Base-by-base conservation (phyloP, 2,888 invertebrate species). In the Sphaeridia pumilis region DNA sequence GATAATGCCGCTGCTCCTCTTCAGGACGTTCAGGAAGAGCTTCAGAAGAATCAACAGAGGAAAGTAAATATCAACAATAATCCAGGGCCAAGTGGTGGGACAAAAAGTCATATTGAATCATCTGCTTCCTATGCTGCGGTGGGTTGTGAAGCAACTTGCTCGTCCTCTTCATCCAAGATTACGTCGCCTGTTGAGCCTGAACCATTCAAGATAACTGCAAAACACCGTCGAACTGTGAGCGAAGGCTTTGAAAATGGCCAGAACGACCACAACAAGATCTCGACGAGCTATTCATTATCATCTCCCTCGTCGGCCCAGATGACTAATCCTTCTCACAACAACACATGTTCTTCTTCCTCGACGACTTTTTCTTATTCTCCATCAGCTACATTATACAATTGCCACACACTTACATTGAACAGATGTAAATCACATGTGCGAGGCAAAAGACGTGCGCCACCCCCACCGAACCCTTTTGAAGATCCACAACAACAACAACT, bases 381-480 rank as follows among this genome's bases (percentile, higher is more conserved):
- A 27, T 17, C 45, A 17, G 20, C 14, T 35, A 42, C 41, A 17
- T 24, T 28, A 42, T 20, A 35, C 36, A 48, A 36, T 17, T 17
- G 38, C 20, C 34, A 27, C 44, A 45, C 51, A 21, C 22, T 26
- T 5, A 42, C 51, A 20, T 20, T 12, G 26, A 47, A 27, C 14
- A 38, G 46, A 46, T 44, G 57, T 2, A 57, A 43, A 44, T 45
- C 55, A n/a, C 59, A 61, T 52, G 58, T 59, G 14, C 34, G 44
- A 21, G 65, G 63, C 1, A 65, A 65, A 42, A 57, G 62, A 42
- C 55, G 56, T 42, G 65, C 65, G 7, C 65, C 65, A 24, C 45
- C 56, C 14, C 63, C 65, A 5, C 65, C 64, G n/a, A 61, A 61
- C 55, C 60, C 61, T n/a, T 59, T 62, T 35, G 61, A 58, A 41